These are phyloP conservation scores for Apocheima hispidaria DNA, from an alignment of 2,888 invertebrate genomes.

Conservation along the genomic window DNA sequence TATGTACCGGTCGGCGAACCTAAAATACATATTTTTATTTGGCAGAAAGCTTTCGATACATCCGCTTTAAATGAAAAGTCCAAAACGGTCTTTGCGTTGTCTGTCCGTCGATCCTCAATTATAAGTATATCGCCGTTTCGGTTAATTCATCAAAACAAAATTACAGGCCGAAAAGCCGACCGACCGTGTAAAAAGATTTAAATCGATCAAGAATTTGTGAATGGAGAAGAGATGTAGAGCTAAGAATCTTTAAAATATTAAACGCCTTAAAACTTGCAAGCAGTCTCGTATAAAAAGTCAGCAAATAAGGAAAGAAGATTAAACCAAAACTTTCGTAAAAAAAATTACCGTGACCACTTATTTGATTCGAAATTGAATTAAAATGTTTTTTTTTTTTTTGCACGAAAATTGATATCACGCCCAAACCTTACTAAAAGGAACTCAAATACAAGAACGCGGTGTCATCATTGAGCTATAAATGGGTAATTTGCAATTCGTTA, in stretches of 20 bases:
- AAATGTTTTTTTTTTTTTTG: neutral
- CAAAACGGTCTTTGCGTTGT: conserved; percentile 52
- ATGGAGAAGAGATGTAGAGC: conserved; percentile 34
- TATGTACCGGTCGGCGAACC: conserved; percentile 61
- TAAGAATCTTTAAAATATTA: conserved; percentile 25
- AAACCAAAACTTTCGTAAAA: conserved; percentile 15
- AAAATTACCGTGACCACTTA: conserved; percentile 2
- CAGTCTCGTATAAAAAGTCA: conserved; percentile 13
- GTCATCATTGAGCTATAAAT: conserved; percentile 38
- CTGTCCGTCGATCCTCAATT: conserved; percentile 60
- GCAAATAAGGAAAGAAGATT: conserved; percentile 12
- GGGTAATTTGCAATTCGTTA: conserved; percentile 44
- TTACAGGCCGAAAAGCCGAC: conserved; percentile 67
- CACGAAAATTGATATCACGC: conserved; percentile 3
- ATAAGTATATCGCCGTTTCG: conserved; percentile 67
- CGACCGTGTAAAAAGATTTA: conserved; percentile 52
- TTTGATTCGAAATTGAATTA: neutral
- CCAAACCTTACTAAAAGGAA: conserved; percentile 9
- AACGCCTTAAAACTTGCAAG: conserved; percentile 11
- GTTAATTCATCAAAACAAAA: conserved; percentile 78
- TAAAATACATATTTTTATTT: conserved; percentile 57
- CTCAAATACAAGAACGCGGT: conserved; percentile 18
- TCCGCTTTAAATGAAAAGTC: conserved; percentile 67
- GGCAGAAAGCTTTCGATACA: conserved; percentile 63
- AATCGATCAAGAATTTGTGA: conserved; percentile 39